Base-by-base conservation (phyloP, 2,888 invertebrate genomes). In the Nomada lathburiana region DNA sequence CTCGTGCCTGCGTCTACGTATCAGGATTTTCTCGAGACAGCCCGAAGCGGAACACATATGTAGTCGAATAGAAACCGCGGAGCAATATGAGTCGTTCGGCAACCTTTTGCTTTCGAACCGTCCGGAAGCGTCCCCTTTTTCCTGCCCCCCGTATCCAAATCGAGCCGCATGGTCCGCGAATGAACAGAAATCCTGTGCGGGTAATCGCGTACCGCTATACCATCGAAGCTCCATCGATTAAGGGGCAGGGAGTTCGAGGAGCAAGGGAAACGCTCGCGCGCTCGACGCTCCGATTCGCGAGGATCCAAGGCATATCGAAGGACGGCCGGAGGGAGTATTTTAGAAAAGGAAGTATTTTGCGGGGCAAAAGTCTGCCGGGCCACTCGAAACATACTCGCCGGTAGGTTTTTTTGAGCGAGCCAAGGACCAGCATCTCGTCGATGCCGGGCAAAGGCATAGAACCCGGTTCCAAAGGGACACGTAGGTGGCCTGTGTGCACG, bases 251-350 rank as follows among this genome's bases (percentile, higher is more conserved):
- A 53, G 4, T 23, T 13, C 5, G 36, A 20, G 20, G 9, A 53
- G 53, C 67, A 18, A 36, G 60, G 60, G 62, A 53, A 68, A 53
- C 36, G 59, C 10, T 18, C 16, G 47, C 44, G 13, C 18, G 16
- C 13, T n/a, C 36, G 47, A 36, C 53, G 20, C 44, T 26, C 13
- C 57, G 53, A 65, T 53, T 44, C 53, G 42, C 18, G 59, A n/a
- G 52, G 44, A 52, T 75, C 26, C 57, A n/a, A 55, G 42, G 65
- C 50, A 68, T 63, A 67, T 64, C 60, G 53, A 63, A 70, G 57
- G 52, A 74, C 20, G 63, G 18, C 59, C 76, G 57, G 20, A 59
- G 59, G 29, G 74, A 77, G 64, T 73, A 77, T 72, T 77, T 57
- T 26, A 57, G 36, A 42, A 53, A 4, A n/a, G 23, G n/a, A n/a